Base-by-base conservation (phyloP, 2,113 vertebrate species). In the Chionomys nivalis region DNA sequence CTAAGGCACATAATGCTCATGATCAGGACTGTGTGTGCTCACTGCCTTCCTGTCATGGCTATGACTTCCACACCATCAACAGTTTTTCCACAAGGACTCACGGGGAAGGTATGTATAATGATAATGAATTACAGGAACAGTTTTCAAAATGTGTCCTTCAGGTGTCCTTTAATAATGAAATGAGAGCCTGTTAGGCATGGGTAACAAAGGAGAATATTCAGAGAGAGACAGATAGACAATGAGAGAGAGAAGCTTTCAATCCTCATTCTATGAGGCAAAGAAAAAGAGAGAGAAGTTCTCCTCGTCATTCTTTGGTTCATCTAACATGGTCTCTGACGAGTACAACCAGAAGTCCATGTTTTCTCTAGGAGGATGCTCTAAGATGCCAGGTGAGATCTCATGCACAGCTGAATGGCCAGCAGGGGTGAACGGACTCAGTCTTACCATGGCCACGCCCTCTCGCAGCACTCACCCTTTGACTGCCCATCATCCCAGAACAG, bases 401-500 rank as follows among this genome's bases (percentile, higher is more conserved):
- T 6, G 44, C 7, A 16, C 1, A 6, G 0, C 36, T 11, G 36
- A 63, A 5, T 24, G 66, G 13, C 14, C 24, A 36, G 26, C 7
- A 70, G 42, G 14, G 23, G 4, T 1, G n/a, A 77, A 85, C 14
- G 6, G 16, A 44, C 0, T 16, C n/a, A 28, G 31, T 1, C 26
- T 44, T 24, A 1, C 66, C 11, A 0, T 10, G 8, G 19, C 5
- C 12, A 31, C 0, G 2, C 24, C 9, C 12, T 47, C 31, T 4
- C 1, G 24, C 13, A 6, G 7, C 11, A 36, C 95, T 96, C 98
- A 99, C 99, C 99, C 98, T 98, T 98, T 2, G 99, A 98, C 88
- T 99, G 99, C 86, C 99, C 99, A 33, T 99, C 99, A 97, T 99
- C 99, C 99, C 99, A 99, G 98, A 99, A 99, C 77, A 99, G 98